These are phyloP conservation scores for Amphipoea oculea DNA, from an alignment of 2,888 invertebrate genomes.

Conservation along the genomic window DNA sequence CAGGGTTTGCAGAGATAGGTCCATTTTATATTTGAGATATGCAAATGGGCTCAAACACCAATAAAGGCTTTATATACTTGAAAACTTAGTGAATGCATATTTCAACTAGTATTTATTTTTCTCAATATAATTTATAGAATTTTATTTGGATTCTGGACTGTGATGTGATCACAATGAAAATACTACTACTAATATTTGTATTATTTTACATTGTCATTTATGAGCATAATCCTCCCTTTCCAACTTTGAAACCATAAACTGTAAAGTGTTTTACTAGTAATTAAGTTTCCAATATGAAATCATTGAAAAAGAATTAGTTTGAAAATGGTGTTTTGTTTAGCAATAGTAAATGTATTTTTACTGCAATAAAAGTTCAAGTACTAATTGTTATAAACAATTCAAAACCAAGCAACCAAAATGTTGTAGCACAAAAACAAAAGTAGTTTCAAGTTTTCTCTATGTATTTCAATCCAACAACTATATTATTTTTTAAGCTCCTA, in stretches of 20 bases:
- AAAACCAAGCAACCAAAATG: background rate
- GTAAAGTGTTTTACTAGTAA: background rate
- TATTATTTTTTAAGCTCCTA: background rate
- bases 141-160: background rate
- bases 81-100: background rate
- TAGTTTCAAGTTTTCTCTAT: background rate
- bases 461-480: background rate
- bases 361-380: background rate
- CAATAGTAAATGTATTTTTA: background rate
- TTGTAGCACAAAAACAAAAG: background rate
- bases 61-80: too few species aligned
- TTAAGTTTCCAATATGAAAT: background rate
- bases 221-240: background rate
- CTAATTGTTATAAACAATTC: background rate
- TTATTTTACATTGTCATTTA: background rate
- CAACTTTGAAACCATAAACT: slow-evolving; percentile 7
- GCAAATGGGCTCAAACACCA: background rate
- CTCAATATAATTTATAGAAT: background rate
- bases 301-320: background rate
- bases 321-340: background rate
- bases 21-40: background rate
- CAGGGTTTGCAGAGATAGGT: background rate
- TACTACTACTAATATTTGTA: background rate
- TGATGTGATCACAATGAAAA: background rate
- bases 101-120: background rate